Evolutionary conservation across 2,113 vertebrate genomes (phyloP), one percentile per base, ranked within the genome.

Genomic region (Athene cunicularia): DNA sequence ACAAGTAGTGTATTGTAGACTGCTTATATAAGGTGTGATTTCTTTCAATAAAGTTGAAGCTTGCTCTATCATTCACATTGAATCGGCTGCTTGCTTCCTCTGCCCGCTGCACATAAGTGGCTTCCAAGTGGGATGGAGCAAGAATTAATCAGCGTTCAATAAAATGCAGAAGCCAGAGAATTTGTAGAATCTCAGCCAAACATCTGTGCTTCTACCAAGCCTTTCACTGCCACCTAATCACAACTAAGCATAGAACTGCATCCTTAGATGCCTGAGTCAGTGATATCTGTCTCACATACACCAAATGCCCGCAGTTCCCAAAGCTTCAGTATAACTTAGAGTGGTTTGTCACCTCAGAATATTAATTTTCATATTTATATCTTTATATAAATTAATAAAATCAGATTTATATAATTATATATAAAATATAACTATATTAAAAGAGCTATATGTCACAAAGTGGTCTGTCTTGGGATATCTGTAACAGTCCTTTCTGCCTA

Each of bases 181-280:
- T 45, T 56, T 2, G 2, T 32, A 67, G 33, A 63, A 64, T 28
- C 50, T 41, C 43, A 39, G 35, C 49, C 45, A 50, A 76, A 50
- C 11, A 0, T 21, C 19, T 0, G 0, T 50, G 23, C 23, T 55
- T 20, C 15, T 73, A 22, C 59, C 28, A 50, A 8, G n/a, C 23
- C 27, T 43, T 43, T 73, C 41, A 6, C 28, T 52, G 35, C 72
- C 73, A 53, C 28, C 27, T 67, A 9, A n/a, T 50, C 53, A n/a
- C 66, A 77, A 27, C 43, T n/a, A 17, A 70, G 58, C 3, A 12
- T 5, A 14, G 60, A 71, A 22, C n/a, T 23, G 27, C 47, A 11
- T 12, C 53, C 58, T 66, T 33, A 15, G 24, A 19, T 50, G 41
- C 52, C 50, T 24, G 28, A 47, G 14, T 49, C 43, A 47, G 26